Conservation (phyloP, 2,113 vertebrate genomes). For the Larimichthys crocea region DNA sequence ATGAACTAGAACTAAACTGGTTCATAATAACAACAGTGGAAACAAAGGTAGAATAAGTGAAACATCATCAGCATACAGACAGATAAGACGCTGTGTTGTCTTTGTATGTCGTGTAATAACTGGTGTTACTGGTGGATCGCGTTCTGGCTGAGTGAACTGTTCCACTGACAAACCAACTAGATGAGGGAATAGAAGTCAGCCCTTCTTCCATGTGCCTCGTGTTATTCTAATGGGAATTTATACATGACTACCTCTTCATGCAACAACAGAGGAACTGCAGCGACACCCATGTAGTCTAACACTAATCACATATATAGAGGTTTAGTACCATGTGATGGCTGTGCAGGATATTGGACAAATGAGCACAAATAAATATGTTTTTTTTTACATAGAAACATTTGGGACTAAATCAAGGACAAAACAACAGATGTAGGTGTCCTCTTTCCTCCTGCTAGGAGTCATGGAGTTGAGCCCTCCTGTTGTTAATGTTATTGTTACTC, state of each 20-base stretch:
- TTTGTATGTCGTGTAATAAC: not conserved
- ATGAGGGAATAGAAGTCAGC: not conserved
- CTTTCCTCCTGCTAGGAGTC: not conserved
- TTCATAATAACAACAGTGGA: not conserved
- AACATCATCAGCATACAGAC: not conserved
- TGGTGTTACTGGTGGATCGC: not conserved
- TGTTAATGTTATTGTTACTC: conserved; percentile 57
- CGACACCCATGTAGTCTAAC: not conserved
- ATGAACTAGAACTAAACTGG: not conserved
- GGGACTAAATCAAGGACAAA: not conserved
- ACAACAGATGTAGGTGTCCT: not conserved
- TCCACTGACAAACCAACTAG: not conserved
- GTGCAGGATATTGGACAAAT: not conserved
- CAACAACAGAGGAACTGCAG: not conserved
- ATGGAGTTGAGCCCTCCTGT: conserved; percentile 35
- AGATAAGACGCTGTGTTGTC: not conserved
- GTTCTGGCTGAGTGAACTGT: not conserved
- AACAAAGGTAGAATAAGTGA: not conserved
- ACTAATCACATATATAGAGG: not conserved
- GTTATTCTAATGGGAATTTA: not conserved
- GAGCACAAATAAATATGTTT: not conserved
- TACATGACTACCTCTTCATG: not conserved
- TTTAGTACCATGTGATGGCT: not conserved
- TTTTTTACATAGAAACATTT: not conserved
- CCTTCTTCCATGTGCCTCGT: not conserved